Conservation (phyloP, 1,140 invertebrate species). For the Paralvinella palmiformis region DNA sequence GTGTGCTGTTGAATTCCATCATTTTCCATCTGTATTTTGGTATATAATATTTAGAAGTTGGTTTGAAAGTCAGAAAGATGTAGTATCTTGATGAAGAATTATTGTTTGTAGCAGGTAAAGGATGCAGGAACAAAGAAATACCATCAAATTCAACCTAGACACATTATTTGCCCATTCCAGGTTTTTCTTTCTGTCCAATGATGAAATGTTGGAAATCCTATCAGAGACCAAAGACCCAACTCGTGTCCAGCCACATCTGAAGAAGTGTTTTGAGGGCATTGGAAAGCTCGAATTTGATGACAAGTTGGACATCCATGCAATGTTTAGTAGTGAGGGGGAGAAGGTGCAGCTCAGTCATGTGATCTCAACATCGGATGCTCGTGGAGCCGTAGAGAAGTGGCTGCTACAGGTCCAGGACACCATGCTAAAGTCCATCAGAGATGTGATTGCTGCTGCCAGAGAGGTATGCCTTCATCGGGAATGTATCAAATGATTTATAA, state of each 20-base stretch:
- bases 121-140: too few species aligned
- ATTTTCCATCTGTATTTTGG: too few species aligned
- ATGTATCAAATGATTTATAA: too few species aligned
- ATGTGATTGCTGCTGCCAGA: constrained; percentile 41
- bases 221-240: constrained; percentile 52
- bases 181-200: constrained; percentile 53
- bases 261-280: constrained; percentile 53
- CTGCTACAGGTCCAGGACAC: constrained; percentile 50
- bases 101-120: too few species aligned
- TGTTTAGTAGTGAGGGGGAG: constrained; percentile 51
- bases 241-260: constrained; percentile 51
- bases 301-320: constrained; percentile 47
- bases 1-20: too few species aligned
- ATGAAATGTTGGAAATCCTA: constrained; percentile 53
- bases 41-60: too few species aligned
- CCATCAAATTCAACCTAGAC: too few species aligned
- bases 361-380: constrained; percentile 47
- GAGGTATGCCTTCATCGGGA: too few species aligned
- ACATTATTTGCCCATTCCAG: constrained; percentile 19
- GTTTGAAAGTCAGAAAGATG: too few species aligned
- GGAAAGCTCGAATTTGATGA: constrained; percentile 49
- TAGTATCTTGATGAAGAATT: too few species aligned
- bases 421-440: constrained; percentile 47
- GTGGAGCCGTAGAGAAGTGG: constrained; percentile 52
- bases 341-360: constrained; percentile 36